Percentiles rank a stretch among this genome's conserved stretches.
These are phyloP conservation scores for Ceratothoa steindachneri DNA, from an alignment of 2,888 invertebrate species.

Conservation along the genomic window DNA sequence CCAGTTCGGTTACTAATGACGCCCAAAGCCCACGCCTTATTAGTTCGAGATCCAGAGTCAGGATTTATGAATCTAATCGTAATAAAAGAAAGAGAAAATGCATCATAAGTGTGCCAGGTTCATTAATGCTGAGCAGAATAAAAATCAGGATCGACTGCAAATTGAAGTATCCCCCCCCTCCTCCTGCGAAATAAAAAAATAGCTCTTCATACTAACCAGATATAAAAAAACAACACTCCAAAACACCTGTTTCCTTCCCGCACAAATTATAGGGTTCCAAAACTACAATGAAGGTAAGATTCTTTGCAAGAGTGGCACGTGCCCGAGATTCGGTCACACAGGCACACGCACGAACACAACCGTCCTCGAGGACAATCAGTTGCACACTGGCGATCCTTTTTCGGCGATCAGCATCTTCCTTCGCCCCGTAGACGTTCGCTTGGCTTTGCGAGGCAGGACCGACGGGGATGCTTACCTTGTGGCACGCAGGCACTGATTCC, in stretches of 20 bases:
- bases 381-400: conserved; percentile 4
- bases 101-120: neutral
- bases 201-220: neutral
- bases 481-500: conserved; percentile 4
- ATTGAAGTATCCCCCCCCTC: no score
- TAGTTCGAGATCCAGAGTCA: no score
- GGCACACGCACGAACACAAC: conserved; percentile 1
- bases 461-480: neutral
- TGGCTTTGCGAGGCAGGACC: neutral
- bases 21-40: no score
- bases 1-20: no score
- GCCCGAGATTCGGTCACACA: neutral
- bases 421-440: neutral
- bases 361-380: conserved; percentile 9
- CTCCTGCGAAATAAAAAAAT: neutral
- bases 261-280: neutral
- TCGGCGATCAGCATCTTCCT: neutral
- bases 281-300: neutral
- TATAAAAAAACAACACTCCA: neutral
- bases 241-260: neutral
- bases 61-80: no score
- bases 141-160: neutral
- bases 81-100: no score
- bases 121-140: neutral
- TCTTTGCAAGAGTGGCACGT: conserved; percentile 3